Percentiles rank a stretch among this genome's conserved stretches.
Conservation (phyloP, 2,888 invertebrate genomes). For the Perizoma flavofasciatum region DNA sequence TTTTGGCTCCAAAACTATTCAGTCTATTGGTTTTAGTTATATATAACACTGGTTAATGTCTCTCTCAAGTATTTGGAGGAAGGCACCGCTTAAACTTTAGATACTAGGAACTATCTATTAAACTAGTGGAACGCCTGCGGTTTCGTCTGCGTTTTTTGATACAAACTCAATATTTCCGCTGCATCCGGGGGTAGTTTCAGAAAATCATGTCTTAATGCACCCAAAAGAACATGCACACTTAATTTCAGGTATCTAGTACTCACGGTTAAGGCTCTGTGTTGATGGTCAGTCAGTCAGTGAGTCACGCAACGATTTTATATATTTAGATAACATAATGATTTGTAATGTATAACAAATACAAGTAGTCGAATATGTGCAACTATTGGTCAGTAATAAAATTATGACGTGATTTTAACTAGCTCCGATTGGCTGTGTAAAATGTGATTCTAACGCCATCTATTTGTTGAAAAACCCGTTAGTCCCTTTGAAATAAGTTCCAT, state of each 20-base stretch:
- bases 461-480: conserved; percentile 1
- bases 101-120: conserved; percentile 22
- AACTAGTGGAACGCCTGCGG: conserved; percentile 2
- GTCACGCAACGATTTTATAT: too few species aligned
- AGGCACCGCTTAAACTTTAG: conserved; percentile 25
- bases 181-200: too few species aligned
- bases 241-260: too few species aligned
- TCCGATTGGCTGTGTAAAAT: conserved; percentile 1
- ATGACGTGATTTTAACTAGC: background rate
- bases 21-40: conserved; percentile 15
- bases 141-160: too few species aligned
- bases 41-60: conserved; percentile 23
- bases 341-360: too few species aligned
- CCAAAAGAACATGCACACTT: too few species aligned
- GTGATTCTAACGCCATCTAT: background rate
- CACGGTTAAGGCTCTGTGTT: too few species aligned
- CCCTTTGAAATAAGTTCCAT: conserved; percentile 1
- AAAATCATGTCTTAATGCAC: too few species aligned
- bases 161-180: too few species aligned
- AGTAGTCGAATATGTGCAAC: too few species aligned
- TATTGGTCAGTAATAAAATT: background rate
- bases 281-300: too few species aligned
- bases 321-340: too few species aligned
- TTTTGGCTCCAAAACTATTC: conserved; percentile 36
- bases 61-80: conserved; percentile 22